Evolutionary conservation across 2,888 invertebrate species (phyloP).

Genomic region (Leptogaster cylindrica): DNA sequence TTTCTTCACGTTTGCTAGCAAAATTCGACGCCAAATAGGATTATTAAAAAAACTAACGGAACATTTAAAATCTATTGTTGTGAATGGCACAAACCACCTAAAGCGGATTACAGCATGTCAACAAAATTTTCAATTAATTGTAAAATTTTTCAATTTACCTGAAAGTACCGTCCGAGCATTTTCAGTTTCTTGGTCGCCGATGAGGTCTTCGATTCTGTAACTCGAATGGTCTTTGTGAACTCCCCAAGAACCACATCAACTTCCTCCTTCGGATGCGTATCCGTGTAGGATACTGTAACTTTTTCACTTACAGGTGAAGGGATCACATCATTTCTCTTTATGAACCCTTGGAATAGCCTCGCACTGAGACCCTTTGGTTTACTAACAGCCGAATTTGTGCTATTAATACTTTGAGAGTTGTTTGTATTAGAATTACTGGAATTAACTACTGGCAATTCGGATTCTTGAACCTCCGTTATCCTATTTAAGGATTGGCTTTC

Average conservation of each 20-base stretch:
- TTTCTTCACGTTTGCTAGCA: slow-evolving; percentile 38
- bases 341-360: slow-evolving; percentile 49
- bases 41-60: slow-evolving; percentile 30
- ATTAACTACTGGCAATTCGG: slow-evolving; percentile 54
- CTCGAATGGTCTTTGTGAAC: slow-evolving; percentile 59
- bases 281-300: slow-evolving; percentile 39
- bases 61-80: slow-evolving; percentile 45
- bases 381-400: slow-evolving; percentile 13
- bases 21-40: slow-evolving; percentile 30
- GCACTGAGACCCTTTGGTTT: slow-evolving; percentile 50
- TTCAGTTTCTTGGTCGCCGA: slow-evolving; percentile 66
- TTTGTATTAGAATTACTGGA: slow-evolving; percentile 25
- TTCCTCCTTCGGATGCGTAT: slow-evolving; percentile 56
- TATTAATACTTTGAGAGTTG: slow-evolving; percentile 8
- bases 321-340: slow-evolving; percentile 35
- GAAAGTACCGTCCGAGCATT: slow-evolving; percentile 72
- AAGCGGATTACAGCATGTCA: slow-evolving; percentile 18
- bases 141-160: slow-evolving; percentile 64
- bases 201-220: slow-evolving; percentile 57
- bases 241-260: slow-evolving; percentile 60
- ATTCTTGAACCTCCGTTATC: slow-evolving; percentile 85
- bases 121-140: slow-evolving; percentile 21
- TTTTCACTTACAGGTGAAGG: slow-evolving; percentile 47
- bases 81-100: slow-evolving; percentile 47
- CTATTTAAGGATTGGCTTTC: slow-evolving; percentile 86